A percentile compares a stretch with the other conserved stretches of the same genome.
Conservation (phyloP, 2,113 vertebrate species). For the Bos javanicus region DNA sequence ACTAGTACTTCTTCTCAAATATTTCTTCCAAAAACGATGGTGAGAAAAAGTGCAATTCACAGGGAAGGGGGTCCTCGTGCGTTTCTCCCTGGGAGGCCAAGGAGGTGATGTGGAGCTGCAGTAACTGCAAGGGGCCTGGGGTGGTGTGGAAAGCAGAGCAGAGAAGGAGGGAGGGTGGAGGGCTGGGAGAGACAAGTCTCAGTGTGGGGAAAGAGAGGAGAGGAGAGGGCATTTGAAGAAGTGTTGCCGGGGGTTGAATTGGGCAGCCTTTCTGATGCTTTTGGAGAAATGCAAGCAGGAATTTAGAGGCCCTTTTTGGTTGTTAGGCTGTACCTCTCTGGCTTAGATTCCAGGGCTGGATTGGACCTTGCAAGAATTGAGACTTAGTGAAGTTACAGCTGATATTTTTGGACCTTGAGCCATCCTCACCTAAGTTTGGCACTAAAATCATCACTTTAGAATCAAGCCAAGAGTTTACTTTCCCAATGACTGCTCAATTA, state of each 20-base stretch:
- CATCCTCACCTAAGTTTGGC: neutral
- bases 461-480: neutral
- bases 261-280: neutral
- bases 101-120: neutral
- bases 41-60: neutral
- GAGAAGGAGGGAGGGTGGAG: neutral
- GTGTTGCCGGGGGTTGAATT: neutral
- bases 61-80: neutral
- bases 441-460: neutral
- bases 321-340: neutral
- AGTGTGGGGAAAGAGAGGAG: neutral
- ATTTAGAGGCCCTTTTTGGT: neutral
- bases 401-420: neutral
- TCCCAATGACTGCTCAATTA: neutral
- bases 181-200: neutral
- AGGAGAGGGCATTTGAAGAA: neutral
- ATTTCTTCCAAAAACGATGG: neutral
- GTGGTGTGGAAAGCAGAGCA: too few relatives aligned
- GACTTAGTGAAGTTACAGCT: neutral
- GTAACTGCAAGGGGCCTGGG: neutral
- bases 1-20: neutral
- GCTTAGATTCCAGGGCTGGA: neutral
- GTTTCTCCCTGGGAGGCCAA: neutral
- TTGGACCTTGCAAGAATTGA: neutral
- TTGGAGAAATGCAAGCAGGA: neutral